These are phyloP conservation scores for Muschampia plurimacula DNA, from an alignment of 2,888 invertebrate genomes.

Conservation along the genomic window DNA sequence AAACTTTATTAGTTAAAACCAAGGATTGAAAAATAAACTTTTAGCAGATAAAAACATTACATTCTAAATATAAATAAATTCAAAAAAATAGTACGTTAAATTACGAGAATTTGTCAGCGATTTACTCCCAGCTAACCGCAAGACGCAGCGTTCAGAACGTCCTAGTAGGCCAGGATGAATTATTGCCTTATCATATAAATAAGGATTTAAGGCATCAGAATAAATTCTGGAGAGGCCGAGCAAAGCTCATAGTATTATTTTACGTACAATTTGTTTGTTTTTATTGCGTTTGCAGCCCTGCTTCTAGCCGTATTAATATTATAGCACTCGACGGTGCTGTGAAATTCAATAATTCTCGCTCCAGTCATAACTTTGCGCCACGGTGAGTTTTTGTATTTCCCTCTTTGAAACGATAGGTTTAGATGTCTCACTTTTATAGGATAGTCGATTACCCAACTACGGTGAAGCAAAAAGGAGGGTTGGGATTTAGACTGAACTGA, in stretches of 20 bases:
- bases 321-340: slow-evolving; percentile 44
- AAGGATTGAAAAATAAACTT: no score
- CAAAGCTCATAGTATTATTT: slow-evolving; percentile 69
- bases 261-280: slow-evolving; percentile 78
- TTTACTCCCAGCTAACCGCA: slow-evolving; percentile 28
- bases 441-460: no score
- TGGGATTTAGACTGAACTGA: no score
- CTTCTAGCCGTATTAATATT: slow-evolving; percentile 55
- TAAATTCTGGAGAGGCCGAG: slow-evolving; percentile 62
- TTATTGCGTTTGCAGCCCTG: slow-evolving; percentile 61
- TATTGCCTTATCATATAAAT: slow-evolving; percentile 80
- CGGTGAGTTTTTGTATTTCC: not conserved
- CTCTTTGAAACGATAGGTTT: not conserved
- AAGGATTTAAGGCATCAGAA: slow-evolving; percentile 78
- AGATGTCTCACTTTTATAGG: not conserved
- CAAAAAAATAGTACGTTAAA: slow-evolving; percentile 12
- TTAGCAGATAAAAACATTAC: not conserved
- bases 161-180: slow-evolving; percentile 60
- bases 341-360: slow-evolving; percentile 50
- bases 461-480: no score
- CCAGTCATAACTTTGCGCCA: not conserved
- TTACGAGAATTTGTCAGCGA: slow-evolving; percentile 21
- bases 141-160: slow-evolving; percentile 38
- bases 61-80: not conserved
- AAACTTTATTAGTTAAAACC: no score